Conservation (phyloP, 2,888 invertebrate species). For the Parnassius orleans region DNA sequence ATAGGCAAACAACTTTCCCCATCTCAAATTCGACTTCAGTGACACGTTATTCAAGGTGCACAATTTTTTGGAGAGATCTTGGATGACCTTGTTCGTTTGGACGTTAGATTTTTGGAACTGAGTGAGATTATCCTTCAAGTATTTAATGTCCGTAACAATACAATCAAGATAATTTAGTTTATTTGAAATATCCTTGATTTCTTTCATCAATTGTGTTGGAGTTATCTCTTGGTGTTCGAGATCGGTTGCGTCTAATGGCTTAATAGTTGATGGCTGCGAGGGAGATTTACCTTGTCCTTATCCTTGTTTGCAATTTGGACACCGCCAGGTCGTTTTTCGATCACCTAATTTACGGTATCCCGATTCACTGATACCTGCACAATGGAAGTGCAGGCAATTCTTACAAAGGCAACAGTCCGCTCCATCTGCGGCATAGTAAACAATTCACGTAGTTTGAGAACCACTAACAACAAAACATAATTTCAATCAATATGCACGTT, state of each 20-base stretch:
- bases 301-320: constrained; percentile 14
- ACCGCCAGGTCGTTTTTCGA: constrained; percentile 11
- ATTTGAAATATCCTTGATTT: not conserved
- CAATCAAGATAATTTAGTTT: constrained; percentile 1
- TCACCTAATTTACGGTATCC: constrained; percentile 15
- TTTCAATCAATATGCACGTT: too few relatives aligned
- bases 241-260: not conserved
- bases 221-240: not conserved
- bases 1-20: not conserved
- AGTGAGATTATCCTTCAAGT: not conserved
- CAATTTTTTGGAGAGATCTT: not conserved
- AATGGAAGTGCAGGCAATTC: constrained; percentile 3
- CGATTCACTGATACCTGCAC: constrained; percentile 14
- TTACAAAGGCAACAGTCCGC: constrained; percentile 3
- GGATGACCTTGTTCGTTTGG: not conserved
- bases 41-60: not conserved
- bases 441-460: not conserved
- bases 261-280: not conserved
- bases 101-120: not conserved
- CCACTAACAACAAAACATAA: not conserved
- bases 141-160: constrained; percentile 3
- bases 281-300: not conserved
- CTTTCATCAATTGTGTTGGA: not conserved
- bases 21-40: not conserved
- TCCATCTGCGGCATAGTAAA: not conserved